Percentiles rank a stretch among this genome's conserved stretches.
Conservation (phyloP, 2,888 invertebrate species). For the Linnaemya vulpina region DNA sequence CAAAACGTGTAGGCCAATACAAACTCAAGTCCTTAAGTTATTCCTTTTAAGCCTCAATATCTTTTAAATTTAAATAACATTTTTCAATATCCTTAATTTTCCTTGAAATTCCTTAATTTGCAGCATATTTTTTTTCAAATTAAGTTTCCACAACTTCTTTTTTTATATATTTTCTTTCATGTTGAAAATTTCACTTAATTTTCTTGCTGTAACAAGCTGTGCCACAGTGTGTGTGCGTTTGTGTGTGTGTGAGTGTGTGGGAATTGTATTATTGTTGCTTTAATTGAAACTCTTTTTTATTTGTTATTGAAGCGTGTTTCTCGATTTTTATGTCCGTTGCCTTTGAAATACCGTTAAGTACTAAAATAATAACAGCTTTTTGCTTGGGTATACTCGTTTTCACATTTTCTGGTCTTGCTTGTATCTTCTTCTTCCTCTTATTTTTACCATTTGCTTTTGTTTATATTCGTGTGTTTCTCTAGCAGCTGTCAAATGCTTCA, state of each 20-base stretch:
- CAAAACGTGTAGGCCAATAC: slow-evolving; percentile 30
- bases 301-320: slow-evolving; percentile 67
- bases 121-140: too few relatives aligned
- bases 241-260: slow-evolving; percentile 9
- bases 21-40: slow-evolving; percentile 33
- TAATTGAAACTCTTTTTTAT: slow-evolving; percentile 37
- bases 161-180: not conserved
- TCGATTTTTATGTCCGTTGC: slow-evolving; percentile 73
- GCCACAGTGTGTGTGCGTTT: slow-evolving; percentile 15
- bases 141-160: slow-evolving; percentile 3
- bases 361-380: slow-evolving; percentile 73
- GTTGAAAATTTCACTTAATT: not conserved
- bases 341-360: slow-evolving; percentile 79
- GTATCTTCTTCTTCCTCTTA: slow-evolving; percentile 23
- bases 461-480: slow-evolving; percentile 19
- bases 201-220: not conserved
- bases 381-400: slow-evolving; percentile 61
- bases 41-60: too few relatives aligned
- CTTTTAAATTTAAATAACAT: not conserved
- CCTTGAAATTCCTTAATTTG: too few relatives aligned
- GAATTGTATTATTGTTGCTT: slow-evolving; percentile 29
- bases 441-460: not conserved
- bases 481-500: slow-evolving; percentile 58
- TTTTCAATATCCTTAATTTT: too few relatives aligned
- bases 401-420: not conserved